Evolutionary conservation across 2,797 vertebrate species (phyloP), one percentile per base, ranked within the genome.

Genomic region (Prionace glauca): DNA sequence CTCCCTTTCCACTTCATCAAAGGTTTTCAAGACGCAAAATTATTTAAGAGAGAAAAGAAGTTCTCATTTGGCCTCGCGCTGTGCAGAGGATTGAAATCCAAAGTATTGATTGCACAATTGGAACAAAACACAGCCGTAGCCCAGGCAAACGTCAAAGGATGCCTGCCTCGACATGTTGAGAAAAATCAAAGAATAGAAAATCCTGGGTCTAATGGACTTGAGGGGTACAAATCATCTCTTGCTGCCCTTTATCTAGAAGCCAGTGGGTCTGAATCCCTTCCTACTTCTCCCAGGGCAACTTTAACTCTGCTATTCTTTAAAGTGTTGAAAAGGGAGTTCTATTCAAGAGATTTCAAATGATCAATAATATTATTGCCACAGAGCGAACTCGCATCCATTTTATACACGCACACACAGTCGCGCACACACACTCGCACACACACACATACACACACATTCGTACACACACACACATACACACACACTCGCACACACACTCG

Each of bases 151-250:
- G 62, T 22, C 41, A 41, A 41, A 41, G 20, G 65, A 92, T 69
- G 62, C 65, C 24, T 69, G 88, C 32, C 60, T 91, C 60, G 65
- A 91, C 88, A n/a, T 65, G 90, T 92, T 69, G 65, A 26, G 90
- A 69, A n/a, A 92, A 69, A 92, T 69, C 22, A n/a, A 10, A 41
- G 67, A 41, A 92, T 69, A 92, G 90, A 69, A 92, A 92, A 92
- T 69, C 90, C 62, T 92, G n/a, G 67, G 36, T 67, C 90, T 92
- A 92, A 92, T 69, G 69, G 26, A 92, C 62, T 36, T 24, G 36
- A 56, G 50, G 50, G 62, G 62, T 69, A 41, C 90, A 92, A 92
- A 92, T 92, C 90, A 92, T 9, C 90, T 92, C 90, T 18, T 92
- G 60, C 22, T 67, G n/a, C 11, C 62, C 12, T 69, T 90, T 90